These are phyloP conservation scores for Sinohyriopsis cumingii DNA, from an alignment of 2,888 invertebrate genomes.

Conservation along the genomic window DNA sequence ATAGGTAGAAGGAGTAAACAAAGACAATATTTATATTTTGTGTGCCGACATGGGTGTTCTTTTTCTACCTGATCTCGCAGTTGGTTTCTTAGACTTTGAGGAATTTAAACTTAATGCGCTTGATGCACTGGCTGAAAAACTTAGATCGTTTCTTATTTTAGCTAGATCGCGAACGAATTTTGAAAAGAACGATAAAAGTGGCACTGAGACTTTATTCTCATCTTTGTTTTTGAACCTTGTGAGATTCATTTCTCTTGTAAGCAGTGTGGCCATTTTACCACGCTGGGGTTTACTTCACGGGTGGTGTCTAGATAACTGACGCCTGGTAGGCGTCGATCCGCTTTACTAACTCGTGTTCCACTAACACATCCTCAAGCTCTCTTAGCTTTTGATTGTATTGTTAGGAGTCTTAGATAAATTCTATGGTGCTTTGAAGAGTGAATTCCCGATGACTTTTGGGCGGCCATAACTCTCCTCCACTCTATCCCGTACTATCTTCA, in stretches of 20 bases:
- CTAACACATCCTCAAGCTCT: constrained; percentile 5
- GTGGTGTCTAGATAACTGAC: constrained; percentile 17
- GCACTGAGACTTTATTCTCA: constrained; percentile 4
- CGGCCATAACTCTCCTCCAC: constrained; percentile 25
- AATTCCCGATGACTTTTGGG: constrained; percentile 22
- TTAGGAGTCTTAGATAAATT: constrained; percentile 7
- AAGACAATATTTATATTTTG: no score
- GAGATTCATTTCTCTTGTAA: constrained; percentile 21
- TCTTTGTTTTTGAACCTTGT: constrained; percentile 8
- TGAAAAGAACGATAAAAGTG: constrained; percentile 14
- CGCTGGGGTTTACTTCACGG: constrained; percentile 11
- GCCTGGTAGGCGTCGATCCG: constrained; percentile 1
- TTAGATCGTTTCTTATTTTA: constrained; percentile 16
- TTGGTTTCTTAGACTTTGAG: no score
- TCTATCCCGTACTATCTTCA: constrained; percentile 18
- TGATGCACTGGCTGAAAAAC: not conserved
- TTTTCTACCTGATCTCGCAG: no score
- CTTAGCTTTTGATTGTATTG: constrained; percentile 4
- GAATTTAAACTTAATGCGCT: not conserved
- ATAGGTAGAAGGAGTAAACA: no score
- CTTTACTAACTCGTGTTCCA: constrained; percentile 10
- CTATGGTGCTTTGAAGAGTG: constrained; percentile 6
- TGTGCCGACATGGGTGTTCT: no score
- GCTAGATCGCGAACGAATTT: constrained; percentile 14
- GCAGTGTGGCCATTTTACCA: constrained; percentile 17